These are phyloP conservation scores for Aporrectodea caliginosa DNA, from an alignment of 1,140 invertebrate species.

Conservation along the genomic window DNA sequence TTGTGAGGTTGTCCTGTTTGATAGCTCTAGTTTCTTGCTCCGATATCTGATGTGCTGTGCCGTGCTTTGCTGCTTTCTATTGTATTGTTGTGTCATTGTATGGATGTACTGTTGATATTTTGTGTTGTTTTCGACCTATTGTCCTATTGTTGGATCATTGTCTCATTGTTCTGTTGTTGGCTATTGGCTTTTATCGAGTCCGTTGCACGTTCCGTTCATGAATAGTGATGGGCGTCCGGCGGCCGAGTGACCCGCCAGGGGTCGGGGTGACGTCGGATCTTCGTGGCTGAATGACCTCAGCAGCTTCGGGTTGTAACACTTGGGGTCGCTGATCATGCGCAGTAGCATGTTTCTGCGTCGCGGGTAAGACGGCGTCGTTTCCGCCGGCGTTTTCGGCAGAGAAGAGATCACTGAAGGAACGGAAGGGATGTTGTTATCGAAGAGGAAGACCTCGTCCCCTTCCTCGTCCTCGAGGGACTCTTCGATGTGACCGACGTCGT, in stretches of 20 bases:
- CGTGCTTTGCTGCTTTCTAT: no score
- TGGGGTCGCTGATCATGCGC: conserved; percentile 89
- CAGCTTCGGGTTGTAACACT: conserved; percentile 83
- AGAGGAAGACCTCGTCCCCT: conserved; percentile 32
- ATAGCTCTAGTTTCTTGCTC: no score
- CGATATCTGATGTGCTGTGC: no score
- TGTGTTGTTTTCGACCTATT: no score
- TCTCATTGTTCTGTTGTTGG: no score
- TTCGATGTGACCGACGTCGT: not conserved
- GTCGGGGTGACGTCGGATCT: not conserved
- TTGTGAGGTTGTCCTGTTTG: no score
- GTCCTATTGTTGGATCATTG: no score
- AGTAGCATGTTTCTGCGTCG: conserved; percentile 82
- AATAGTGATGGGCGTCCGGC: not conserved
- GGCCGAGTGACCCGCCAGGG: not conserved
- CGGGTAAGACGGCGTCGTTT: not conserved
- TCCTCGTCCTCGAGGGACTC: conserved; percentile 32
- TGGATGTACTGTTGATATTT: no score
- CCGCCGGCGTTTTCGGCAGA: not conserved
- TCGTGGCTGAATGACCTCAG: conserved; percentile 41
- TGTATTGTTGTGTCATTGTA: no score
- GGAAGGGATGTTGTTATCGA: conserved; percentile 33
- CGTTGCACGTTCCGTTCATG: not conserved
- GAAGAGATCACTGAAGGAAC: conserved; percentile 29
- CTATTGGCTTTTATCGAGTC: not conserved